These are phyloP conservation scores for Oostethus manadensis DNA, from an alignment of 2,113 vertebrate genomes.

Conservation along the genomic window DNA sequence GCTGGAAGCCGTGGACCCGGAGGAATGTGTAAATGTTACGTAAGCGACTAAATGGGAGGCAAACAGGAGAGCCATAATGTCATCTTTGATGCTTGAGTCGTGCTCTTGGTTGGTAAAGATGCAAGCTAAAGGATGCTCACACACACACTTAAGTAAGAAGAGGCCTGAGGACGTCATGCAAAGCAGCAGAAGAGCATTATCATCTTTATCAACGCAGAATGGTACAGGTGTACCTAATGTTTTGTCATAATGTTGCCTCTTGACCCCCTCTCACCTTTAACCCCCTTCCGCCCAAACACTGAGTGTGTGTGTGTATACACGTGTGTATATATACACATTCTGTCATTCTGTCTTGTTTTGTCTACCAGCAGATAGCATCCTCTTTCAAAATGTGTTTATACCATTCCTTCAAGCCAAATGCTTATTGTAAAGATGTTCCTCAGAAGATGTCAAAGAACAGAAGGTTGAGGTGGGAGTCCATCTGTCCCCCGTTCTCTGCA, in stretches of 20 bases:
- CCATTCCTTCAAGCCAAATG: too few relatives aligned
- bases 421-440: too few relatives aligned
- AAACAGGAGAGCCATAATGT: conserved; percentile 19
- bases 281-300: conserved; percentile 46
- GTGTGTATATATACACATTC: too few relatives aligned
- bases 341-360: too few relatives aligned
- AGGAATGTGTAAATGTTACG: conserved; percentile 56
- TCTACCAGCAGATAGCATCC: too few relatives aligned
- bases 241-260: not conserved
- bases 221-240: not conserved
- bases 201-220: not conserved
- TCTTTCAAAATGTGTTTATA: too few relatives aligned
- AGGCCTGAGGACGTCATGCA: conserved; percentile 19
- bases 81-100: conserved; percentile 13
- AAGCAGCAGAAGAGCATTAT: not conserved
- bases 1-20: conserved; percentile 50
- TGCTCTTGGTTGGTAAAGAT: not conserved
- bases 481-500: too few relatives aligned
- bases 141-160: conserved; percentile 48
- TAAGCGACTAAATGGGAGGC: conserved; percentile 34
- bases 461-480: too few relatives aligned
- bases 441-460: too few relatives aligned
- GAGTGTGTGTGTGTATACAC: too few relatives aligned
- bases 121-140: conserved; percentile 6
- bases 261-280: conserved; percentile 15